Evolutionary conservation across 1,140 invertebrate species (phyloP), one percentile per base, ranked within the genome.

Genomic region (Zaprionus gabonicus): DNA sequence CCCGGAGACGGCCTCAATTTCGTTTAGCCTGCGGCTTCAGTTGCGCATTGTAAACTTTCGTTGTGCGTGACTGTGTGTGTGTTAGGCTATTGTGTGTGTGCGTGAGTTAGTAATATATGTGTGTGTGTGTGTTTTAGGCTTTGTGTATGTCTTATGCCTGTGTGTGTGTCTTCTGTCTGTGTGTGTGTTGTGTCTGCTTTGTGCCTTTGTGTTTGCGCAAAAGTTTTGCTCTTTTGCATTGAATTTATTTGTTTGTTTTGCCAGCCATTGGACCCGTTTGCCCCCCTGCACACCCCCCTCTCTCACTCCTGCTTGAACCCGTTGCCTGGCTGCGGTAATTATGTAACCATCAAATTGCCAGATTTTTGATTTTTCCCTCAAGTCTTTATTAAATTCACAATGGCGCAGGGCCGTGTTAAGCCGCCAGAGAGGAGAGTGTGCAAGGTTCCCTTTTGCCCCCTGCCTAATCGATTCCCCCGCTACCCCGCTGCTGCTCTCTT

Each of bases 211-310:
- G 53, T 72, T 67, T 58, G 63, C 38, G 56, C 38, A 67, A 88
- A 88, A 81, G 79, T 90, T 67, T 82, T 73, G 72, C 73, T 82
- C 76, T 73, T 82, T 85, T 85, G 57, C 70, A 70, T 90, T 72
- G 76, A 88, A 88, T 88, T 90, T 91, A 90, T 90, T 90, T 90
- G 85, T 85, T 90, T 90, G 73, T 82, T 90, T 90, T 78, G 65
- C 38, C 12, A 41, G 78, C 58, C 76, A 46, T 51, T 15, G 56
- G 75, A 59, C 6, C 12, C 9, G 41, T 17, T 17, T 17, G 46
- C 20, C 3, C 46, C n/a, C 15, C 12, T 15, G 5, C 41, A n/a
- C 20, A 20, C 5, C 15, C 41, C 15, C n/a, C 20, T 10, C 10
- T 1, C 20, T 23, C 4, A 2, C 2, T n/a, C 0, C 3, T 1